phyloP scores from a whole-genome alignment of 2,888 invertebrate genomes.

The Drosophila cognata region DNA sequence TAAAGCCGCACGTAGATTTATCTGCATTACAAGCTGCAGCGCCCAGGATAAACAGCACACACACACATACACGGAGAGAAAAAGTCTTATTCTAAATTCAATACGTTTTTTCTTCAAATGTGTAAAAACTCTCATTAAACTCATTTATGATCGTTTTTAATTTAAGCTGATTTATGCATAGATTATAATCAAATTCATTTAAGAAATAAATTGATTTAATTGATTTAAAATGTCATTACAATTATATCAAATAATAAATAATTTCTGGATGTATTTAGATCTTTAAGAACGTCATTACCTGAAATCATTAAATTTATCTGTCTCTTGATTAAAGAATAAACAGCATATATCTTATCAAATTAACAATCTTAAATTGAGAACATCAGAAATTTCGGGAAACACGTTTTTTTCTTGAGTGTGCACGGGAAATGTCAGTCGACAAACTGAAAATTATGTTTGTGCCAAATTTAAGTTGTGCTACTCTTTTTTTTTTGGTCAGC shows the following conservation, averaged over 20 bases:
- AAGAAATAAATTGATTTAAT: neutral
- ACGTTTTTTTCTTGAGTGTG: neutral
- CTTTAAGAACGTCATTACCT: too few species aligned
- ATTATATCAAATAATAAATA: too few species aligned
- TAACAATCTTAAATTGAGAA: neutral
- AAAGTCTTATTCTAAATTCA: neutral
- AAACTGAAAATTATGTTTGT: conserved; percentile 80
- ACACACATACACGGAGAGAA: conserved; percentile 21
- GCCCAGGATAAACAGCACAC: conserved; percentile 53
- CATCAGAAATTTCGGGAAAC: neutral
- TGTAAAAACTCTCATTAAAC: neutral
- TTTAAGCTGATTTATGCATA: neutral
- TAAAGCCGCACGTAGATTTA: conserved; percentile 66
- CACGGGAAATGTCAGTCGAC: conserved; percentile 75
- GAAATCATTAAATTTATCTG: too few species aligned
- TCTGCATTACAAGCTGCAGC: conserved; percentile 63
- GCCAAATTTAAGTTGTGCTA: conserved; percentile 71
- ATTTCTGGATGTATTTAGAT: neutral
- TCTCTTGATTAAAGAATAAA: neutral
- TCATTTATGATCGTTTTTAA: neutral
- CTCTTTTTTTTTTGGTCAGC: conserved; percentile 49
- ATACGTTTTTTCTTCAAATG: too few species aligned
- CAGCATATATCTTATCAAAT: neutral
- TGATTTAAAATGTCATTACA: too few species aligned
- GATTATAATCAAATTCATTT: neutral